phyloP scores from a whole-genome alignment of 2,797 vertebrate species.

The Dendrocincla tyrannina region DNA sequence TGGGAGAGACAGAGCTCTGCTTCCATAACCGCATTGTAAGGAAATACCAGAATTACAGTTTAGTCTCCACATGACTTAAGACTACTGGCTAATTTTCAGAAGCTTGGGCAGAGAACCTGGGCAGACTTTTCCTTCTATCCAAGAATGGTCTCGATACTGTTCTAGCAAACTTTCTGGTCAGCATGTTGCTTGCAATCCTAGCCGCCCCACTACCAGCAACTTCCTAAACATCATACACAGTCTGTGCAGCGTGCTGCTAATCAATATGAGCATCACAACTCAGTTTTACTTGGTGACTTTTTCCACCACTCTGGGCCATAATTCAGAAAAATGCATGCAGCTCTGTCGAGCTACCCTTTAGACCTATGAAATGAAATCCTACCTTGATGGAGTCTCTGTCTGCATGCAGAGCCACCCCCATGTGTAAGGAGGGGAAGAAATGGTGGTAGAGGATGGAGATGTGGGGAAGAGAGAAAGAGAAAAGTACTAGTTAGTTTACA shows the following conservation, averaged over 20 bases:
- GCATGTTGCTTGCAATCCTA: background rate
- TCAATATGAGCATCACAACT: background rate
- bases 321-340: background rate
- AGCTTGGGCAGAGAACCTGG: background rate
- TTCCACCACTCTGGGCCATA: background rate
- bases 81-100: background rate
- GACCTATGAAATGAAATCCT: conserved; percentile 68
- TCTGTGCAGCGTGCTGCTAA: background rate
- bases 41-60: background rate
- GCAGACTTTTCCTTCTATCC: background rate
- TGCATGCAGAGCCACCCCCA: conserved; percentile 69
- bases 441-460: background rate
- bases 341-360: background rate
- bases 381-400: conserved; percentile 97
- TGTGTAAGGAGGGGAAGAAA: background rate
- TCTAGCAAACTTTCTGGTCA: background rate
- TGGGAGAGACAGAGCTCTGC: rapidly evolving
- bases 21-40: background rate
- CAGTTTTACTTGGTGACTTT: background rate
- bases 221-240: background rate
- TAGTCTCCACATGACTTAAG: background rate
- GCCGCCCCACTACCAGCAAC: background rate
- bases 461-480: conserved; percentile 6
- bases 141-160: background rate
- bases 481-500: conserved; percentile 70